phyloP scores from a whole-genome alignment of 2,113 vertebrate species.

The Acrocephalus kingi region DNA sequence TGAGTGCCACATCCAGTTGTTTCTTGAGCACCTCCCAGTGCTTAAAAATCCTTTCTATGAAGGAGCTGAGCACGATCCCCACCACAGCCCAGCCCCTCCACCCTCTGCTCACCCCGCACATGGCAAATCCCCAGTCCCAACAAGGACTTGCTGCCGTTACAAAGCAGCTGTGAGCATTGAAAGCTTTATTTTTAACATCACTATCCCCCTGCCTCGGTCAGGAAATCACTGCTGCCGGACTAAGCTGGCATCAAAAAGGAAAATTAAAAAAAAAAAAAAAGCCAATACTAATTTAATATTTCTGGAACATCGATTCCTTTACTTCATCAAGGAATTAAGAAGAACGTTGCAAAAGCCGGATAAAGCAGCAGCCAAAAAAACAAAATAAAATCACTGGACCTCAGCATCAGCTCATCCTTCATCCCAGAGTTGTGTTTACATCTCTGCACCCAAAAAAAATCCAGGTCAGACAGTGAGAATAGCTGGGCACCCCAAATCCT shows the following conservation, averaged over 20 bases:
- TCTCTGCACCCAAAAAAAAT: neutral
- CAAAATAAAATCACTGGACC: neutral
- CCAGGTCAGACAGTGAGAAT: neutral
- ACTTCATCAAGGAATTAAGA: neutral
- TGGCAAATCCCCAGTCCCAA: rapidly evolving
- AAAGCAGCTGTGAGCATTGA: neutral
- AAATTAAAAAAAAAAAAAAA: neutral
- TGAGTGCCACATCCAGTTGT: rapidly evolving
- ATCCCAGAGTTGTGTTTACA: neutral
- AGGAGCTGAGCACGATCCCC: neutral
- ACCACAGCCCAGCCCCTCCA: neutral
- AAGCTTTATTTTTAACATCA: neutral
- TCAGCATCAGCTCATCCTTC: neutral
- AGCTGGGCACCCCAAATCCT: neutral
- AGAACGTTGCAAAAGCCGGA: neutral
- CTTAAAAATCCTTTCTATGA: neutral
- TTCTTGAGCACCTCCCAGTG: neutral
- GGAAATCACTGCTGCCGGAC: neutral
- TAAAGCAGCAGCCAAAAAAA: neutral
- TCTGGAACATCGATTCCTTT: slow-evolving; percentile 51
- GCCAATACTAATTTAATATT: slow-evolving; percentile 8
- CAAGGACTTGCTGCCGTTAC: neutral
- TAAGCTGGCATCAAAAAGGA: neutral
- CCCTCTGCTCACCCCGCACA: neutral
- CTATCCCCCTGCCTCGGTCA: neutral